Evolutionary conservation across 1,140 invertebrate species (phyloP), one percentile per base, ranked within the genome.

Genomic region (Limonius californicus): DNA sequence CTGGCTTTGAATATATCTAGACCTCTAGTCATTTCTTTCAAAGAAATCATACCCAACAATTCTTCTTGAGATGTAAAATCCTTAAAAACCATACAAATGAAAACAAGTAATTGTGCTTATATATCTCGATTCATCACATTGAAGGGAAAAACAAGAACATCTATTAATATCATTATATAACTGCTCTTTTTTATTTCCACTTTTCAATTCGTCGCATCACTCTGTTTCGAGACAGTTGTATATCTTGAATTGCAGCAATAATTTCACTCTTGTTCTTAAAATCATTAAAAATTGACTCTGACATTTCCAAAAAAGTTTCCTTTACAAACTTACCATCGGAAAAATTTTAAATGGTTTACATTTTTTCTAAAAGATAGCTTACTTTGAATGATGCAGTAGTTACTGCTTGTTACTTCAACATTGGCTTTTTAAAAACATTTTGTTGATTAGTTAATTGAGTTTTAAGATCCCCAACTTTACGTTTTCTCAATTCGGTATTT

Each of bases 1-100:
- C n/a, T n/a, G 64, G 63, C 64, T 45, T 58, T 66, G 62, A 71
- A 74, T 64, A 72, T 72, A 69, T 73, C 72, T 64, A 67, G 43
- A 56, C 67, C 69, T 56, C 64, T 35, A 66, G 71, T 73, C 65
- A 54, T 69, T 69, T 57, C 64, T 67, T 72, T 70, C 61, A 73
- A 65, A 45, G 70, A 68, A 66, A 74, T 68, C 63, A 72, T 68
- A 55, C 32, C 60, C 60, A 73, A 62, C 53, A 73, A 59, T 71
- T 72, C 70, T 74, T n/a, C n/a, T n/a, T 69, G 70, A 45, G 60
- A 57, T 53, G 70, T 64, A 45, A 72, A 70, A 74, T 73, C 65
- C 39, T 69, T 62, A 57, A 71, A 75, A 47, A 73, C 61, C 67
- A 73, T 68, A 56, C 53, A 61, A 70, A 70, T 68, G 61, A 71